Evolutionary conservation across 2,888 invertebrate species (phyloP).

Genomic region (Cremastinae sp.): DNA sequence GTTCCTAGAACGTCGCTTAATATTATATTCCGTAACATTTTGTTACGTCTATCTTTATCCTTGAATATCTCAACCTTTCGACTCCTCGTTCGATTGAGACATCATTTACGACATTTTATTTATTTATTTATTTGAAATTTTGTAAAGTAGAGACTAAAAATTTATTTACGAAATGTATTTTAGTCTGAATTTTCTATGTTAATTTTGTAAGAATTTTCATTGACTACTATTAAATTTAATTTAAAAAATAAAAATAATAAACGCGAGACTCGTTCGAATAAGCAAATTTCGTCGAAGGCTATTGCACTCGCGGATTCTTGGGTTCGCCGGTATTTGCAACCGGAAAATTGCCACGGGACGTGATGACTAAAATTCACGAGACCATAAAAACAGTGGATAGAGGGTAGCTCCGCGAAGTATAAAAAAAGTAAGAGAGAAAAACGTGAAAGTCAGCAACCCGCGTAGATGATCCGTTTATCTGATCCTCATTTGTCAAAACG

Average conservation of each 20-base stretch:
- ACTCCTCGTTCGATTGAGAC: slow-evolving; percentile 25
- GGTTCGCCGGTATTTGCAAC: slow-evolving; percentile 33
- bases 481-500: slow-evolving; percentile 78
- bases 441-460: slow-evolving; percentile 76
- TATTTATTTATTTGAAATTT: slow-evolving; percentile 38
- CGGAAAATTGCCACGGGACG: slow-evolving; percentile 47
- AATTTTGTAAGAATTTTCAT: no score
- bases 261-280: slow-evolving; percentile 66
- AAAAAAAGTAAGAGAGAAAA: slow-evolving; percentile 4
- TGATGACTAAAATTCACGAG: slow-evolving; percentile 46
- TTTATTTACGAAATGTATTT: no score
- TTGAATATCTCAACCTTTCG: slow-evolving; percentile 30
- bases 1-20: slow-evolving; percentile 61
- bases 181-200: no score
- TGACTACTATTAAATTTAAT: no score
- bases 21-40: slow-evolving; percentile 45
- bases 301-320: slow-evolving; percentile 8
- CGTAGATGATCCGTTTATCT: slow-evolving; percentile 77
- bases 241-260: slow-evolving; percentile 30
- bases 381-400: slow-evolving; percentile 70
- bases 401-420: no score
- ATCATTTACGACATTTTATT: slow-evolving; percentile 21
- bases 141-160: no score
- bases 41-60: slow-evolving; percentile 68
- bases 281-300: slow-evolving; percentile 71